These are phyloP conservation scores for Alectura lathami DNA, from an alignment of 2,113 vertebrate species.

Conservation along the genomic window DNA sequence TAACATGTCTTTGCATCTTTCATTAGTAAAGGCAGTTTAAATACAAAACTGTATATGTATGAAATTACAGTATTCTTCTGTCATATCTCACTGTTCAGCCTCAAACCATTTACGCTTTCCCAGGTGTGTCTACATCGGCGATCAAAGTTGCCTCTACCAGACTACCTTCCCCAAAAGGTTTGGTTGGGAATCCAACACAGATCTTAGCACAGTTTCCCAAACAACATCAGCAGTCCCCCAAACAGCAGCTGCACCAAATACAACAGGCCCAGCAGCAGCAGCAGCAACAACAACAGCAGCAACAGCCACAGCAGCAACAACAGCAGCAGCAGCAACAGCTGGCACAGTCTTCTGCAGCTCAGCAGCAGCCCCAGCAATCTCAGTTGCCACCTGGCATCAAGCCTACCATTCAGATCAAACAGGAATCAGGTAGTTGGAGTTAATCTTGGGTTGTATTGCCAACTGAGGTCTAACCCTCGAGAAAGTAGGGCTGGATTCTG, in stretches of 20 bases:
- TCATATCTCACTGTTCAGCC: neutral
- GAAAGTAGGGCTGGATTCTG: neutral
- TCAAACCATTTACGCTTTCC: conserved; percentile 20
- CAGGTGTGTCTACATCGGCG: conserved; percentile 85
- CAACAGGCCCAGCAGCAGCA: conserved; percentile 79
- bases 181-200: conserved; percentile 88
- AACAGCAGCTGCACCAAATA: conserved; percentile 80
- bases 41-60: neutral
- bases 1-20: neutral
- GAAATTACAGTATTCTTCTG: neutral
- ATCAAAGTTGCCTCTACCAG: conserved; percentile 91
- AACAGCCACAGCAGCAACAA: conserved; percentile 68
- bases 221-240: conserved; percentile 87
- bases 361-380: conserved; percentile 76
- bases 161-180: conserved; percentile 91
- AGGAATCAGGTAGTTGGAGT: conserved; percentile 89
- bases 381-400: conserved; percentile 83
- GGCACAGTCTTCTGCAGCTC: conserved; percentile 71
- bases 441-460: neutral
- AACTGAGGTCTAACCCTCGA: neutral
- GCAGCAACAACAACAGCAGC: conserved; percentile 78
- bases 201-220: conserved; percentile 96
- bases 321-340: conserved; percentile 60
- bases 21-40: neutral
- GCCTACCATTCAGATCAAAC: conserved; percentile 98